Evolutionary conservation across 30 jellyfish, hydroid and myxozoan genomes (phyloP).

Genomic region (Rhopilema esculentum): DNA sequence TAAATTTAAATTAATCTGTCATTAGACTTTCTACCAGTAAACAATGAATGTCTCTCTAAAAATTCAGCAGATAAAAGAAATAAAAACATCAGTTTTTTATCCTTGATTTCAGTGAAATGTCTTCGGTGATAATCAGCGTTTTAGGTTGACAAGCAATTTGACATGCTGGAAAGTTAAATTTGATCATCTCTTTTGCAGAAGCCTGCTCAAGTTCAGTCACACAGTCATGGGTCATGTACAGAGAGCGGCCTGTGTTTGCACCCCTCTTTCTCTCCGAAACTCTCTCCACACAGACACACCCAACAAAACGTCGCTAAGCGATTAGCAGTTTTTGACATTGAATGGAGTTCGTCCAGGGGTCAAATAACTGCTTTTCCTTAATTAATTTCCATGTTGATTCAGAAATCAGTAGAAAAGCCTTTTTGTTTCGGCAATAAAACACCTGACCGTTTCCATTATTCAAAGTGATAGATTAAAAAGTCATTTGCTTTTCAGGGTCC

Average conservation of each 20-base stretch:
- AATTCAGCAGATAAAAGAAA: not conserved
- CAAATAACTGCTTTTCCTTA: slow-evolving; percentile 47
- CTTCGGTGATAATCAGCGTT: no score
- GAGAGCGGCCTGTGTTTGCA: slow-evolving; percentile 56
- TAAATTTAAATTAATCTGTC: not conserved
- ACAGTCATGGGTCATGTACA: not conserved
- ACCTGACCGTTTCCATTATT: slow-evolving; percentile 69
- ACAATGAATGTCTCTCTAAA: not conserved
- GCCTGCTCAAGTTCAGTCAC: not conserved
- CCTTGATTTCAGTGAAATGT: no score
- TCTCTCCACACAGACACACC: slow-evolving; percentile 78
- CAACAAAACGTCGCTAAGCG: slow-evolving; percentile 46
- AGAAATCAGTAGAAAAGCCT: slow-evolving; percentile 34
- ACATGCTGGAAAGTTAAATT: not conserved
- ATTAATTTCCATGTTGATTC: slow-evolving; percentile 56
- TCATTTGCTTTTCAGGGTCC: slow-evolving; percentile 45
- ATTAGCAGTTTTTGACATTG: slow-evolving; percentile 39
- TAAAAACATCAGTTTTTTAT: no score
- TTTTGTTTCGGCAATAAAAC: slow-evolving; percentile 47
- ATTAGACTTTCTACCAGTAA: not conserved
- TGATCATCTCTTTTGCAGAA: not conserved
- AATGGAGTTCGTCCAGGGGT: slow-evolving; percentile 57
- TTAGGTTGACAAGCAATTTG: not conserved
- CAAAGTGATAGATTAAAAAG: slow-evolving; percentile 48
- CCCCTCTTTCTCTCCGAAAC: slow-evolving; percentile 51